Percentiles rank a stretch among this genome's conserved stretches.
Conservation (phyloP, 2,888 invertebrate genomes). For the Leptinotarsa haldemani region DNA sequence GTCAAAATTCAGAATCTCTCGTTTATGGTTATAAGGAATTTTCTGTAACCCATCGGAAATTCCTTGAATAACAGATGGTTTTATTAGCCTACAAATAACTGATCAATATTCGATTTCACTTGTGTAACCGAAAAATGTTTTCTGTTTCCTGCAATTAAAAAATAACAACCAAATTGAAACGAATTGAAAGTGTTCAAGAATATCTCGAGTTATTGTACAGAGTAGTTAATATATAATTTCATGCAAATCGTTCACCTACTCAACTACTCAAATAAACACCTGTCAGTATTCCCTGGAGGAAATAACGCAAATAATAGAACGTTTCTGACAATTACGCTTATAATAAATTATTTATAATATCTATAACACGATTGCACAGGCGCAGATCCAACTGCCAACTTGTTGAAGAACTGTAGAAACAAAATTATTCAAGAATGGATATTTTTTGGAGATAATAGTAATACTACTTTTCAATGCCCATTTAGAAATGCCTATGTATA, state of each 20-base stretch:
- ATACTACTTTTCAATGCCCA: no score
- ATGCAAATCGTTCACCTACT: conserved; percentile 6
- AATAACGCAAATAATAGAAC: neutral
- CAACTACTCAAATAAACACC: neutral
- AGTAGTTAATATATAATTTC: neutral
- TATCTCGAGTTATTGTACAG: neutral
- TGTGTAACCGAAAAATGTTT: neutral
- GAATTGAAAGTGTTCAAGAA: neutral
- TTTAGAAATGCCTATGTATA: no score
- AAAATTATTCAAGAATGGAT: no score
- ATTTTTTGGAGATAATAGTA: no score
- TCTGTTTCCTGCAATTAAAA: neutral
- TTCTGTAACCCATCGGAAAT: no score
- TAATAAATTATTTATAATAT: neutral
- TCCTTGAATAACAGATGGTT: no score
- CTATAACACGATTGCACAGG: no score
- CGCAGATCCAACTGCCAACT: no score
- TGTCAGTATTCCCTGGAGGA: neutral
- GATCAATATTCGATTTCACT: neutral
- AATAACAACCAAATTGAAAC: neutral
- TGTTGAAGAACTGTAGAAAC: no score
- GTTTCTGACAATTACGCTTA: neutral
- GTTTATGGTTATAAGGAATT: no score
- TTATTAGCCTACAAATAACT: no score
- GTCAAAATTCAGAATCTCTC: no score